Conservation (phyloP, 2,113 vertebrate genomes). For the Eptesicus fuscus region DNA sequence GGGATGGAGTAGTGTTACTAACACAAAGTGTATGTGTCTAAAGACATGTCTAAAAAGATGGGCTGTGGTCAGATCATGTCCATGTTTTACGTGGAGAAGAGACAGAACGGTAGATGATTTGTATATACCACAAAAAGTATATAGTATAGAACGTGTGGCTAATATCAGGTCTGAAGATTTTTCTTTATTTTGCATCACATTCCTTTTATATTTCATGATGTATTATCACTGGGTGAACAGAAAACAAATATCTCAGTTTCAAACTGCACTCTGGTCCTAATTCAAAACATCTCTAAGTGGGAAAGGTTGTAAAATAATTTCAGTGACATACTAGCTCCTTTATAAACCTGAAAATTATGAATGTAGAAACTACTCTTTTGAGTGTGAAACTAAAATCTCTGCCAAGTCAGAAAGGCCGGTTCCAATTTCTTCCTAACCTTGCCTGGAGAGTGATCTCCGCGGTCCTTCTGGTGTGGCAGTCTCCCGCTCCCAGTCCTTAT, state of each 20-base stretch:
- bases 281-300: not conserved
- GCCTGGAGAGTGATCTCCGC: too few relatives aligned
- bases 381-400: not conserved
- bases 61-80: not conserved
- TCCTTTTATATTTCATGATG: not conserved
- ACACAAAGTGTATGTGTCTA: not conserved
- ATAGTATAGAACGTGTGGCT: not conserved
- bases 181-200: not conserved
- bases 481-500: not conserved
- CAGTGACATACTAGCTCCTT: not conserved
- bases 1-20: not conserved
- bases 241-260: slow-evolving; percentile 3
- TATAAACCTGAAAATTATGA: slow-evolving; percentile 5
- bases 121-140: not conserved
- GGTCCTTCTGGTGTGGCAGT: not conserved
- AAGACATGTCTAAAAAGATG: not conserved
- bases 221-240: not conserved
- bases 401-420: not conserved
- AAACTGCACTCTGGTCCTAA: not conserved
- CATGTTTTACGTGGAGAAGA: not conserved
- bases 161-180: not conserved
- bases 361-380: not conserved
- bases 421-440: not conserved
- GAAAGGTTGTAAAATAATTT: not conserved
- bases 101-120: not conserved